These are phyloP conservation scores for Proteles cristata DNA, from an alignment of 2,113 vertebrate genomes.

Conservation along the genomic window DNA sequence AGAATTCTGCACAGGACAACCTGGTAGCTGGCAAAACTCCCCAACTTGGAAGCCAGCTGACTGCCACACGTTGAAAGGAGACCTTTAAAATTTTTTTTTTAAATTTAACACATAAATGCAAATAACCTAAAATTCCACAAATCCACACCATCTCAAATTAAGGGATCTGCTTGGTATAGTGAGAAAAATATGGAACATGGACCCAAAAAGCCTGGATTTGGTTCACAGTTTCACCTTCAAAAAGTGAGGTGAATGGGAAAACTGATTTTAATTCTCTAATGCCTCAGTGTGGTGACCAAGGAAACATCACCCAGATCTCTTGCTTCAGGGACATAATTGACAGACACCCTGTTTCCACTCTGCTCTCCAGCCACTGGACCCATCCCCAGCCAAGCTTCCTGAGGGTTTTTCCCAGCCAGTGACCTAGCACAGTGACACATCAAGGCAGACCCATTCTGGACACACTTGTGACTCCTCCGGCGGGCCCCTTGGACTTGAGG, in stretches of 20 bases:
- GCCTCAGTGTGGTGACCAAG: neutral
- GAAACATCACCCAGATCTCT: neutral
- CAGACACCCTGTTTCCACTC: neutral
- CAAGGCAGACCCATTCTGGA: neutral
- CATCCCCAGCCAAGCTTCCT: neutral
- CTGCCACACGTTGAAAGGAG: neutral
- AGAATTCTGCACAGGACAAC: slow-evolving; percentile 46
- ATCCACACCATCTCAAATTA: neutral
- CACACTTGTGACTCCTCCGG: neutral
- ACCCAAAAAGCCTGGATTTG: neutral
- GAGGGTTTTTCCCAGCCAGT: neutral
- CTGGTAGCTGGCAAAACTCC: neutral
- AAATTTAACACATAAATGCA: neutral
- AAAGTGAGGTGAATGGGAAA: neutral
- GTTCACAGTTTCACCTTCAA: neutral
- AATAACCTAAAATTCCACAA: neutral
- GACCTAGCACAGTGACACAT: neutral
- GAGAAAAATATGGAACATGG: neutral
- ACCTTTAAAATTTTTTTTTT: neutral
- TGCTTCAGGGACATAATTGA: neutral
- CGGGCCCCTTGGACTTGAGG: neutral
- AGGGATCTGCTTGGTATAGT: neutral
- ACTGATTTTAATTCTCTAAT: neutral
- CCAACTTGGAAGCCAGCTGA: slow-evolving; percentile 10
- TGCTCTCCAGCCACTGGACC: neutral